Conservation (phyloP, 2,888 invertebrate species). For the Drepana falcataria region DNA sequence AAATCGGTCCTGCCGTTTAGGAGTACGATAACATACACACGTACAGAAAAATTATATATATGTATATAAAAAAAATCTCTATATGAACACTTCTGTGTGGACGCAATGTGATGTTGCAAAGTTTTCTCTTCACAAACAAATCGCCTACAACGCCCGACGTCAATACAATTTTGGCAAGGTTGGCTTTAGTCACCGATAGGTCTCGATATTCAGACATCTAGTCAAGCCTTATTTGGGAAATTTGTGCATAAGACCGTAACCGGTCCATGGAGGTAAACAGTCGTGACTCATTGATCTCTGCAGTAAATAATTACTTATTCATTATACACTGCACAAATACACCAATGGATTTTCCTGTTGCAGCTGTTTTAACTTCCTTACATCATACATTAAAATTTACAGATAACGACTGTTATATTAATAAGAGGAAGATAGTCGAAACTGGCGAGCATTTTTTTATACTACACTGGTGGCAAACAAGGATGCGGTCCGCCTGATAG, state of each 20-base stretch:
- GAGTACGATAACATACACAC: no score
- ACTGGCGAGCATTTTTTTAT: no score
- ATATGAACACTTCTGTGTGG: no score
- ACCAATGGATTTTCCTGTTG: conserved; percentile 37
- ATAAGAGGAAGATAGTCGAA: no score
- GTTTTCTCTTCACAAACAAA: conserved; percentile 9
- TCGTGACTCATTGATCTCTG: conserved; percentile 44
- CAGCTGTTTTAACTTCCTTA: conserved; percentile 11
- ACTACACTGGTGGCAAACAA: no score
- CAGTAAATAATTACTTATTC: conserved; percentile 33
- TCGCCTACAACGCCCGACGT: conserved; percentile 33
- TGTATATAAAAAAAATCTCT: no score
- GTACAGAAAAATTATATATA: no score
- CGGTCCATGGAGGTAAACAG: conserved; percentile 45
- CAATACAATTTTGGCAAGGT: conserved; percentile 21
- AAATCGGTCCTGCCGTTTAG: no score
- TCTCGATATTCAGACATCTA: conserved; percentile 40
- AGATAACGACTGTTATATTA: no score
- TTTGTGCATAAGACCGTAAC: conserved; percentile 51
- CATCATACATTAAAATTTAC: background rate
- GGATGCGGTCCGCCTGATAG: no score
- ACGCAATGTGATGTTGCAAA: no score
- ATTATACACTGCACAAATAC: conserved; percentile 24
- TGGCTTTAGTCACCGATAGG: conserved; percentile 39
- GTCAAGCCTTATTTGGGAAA: conserved; percentile 57